Base-by-base conservation (phyloP, 1,140 invertebrate genomes). In the Neoseiulus cucumeris region DNA sequence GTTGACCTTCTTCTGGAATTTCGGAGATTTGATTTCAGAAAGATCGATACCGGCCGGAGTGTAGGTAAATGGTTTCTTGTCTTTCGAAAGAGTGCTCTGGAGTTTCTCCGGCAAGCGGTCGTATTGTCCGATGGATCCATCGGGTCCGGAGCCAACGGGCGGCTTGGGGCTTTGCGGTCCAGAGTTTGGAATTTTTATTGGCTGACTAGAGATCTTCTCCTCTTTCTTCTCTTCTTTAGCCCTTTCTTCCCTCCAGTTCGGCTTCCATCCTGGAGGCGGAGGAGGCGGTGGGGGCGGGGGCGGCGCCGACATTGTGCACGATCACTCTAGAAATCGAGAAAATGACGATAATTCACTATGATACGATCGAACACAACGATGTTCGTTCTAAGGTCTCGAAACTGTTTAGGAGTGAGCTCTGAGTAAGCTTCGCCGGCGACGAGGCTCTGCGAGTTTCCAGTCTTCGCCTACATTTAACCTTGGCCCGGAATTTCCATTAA, bases 21-120 rank as follows among this genome's bases (percentile, higher is more conserved):
- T 81, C 1, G 89, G 89, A 65, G 87, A 91, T 66, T 83, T 80
- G 42, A 93, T 91, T 75, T 93, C 87, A 0, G 87, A 89, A 28
- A 94, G 78, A 75, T 94, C 89, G 47, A 94, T 79, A 64, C 90
- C 90, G 14, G 87, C 87, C 2, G 89, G 90, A 17, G 89, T 91
- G 73, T 94, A 94, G 1, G 90, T 93, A 74, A 93, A 94, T 1
- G 90, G 90, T 73, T 77, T 92, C 75, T 92, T 94, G 73, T 94
- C 90, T 77, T 91, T 90, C 82, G 90, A 84, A 87, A 93, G 90
- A 5, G 89, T 88, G 72, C 89, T 89, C 72, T 91, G 87, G 30
- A 94, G 86, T 55, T 87, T 88, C 44, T 85, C 83, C 66, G 89
- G 90, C 47, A 89, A 87, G 73, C 51, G 51, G 22, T 59, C 51